A percentile compares a stretch with the other conserved stretches of the same genome.
Evolutionary conservation across 30 jellyfish, hydroid and myxozoan species (phyloP).

Genomic region (Catostylus mosaicus): DNA sequence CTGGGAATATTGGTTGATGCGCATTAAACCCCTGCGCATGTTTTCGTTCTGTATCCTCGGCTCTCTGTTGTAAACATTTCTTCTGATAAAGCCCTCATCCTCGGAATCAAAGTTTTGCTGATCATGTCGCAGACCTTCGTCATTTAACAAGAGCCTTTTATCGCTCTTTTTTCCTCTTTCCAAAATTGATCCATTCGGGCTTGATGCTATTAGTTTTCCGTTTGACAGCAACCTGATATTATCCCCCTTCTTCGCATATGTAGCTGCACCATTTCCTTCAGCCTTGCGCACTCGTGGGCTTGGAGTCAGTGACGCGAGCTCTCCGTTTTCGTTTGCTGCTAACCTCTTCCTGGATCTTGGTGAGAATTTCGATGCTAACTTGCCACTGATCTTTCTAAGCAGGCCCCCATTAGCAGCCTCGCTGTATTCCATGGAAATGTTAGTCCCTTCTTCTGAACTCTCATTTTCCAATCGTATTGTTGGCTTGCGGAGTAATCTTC

Average conservation of each 20-base stretch:
- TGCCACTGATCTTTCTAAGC: background rate
- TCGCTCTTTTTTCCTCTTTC: background rate
- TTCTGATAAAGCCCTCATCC: background rate
- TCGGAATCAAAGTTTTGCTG: background rate
- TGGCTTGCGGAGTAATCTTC: constrained; percentile 18
- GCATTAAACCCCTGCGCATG: constrained; percentile 1
- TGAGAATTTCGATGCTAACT: background rate
- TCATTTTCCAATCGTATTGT: constrained; percentile 17
- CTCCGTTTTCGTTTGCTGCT: background rate
- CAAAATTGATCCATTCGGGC: background rate
- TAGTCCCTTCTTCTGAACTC: background rate
- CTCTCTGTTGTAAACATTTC: background rate
- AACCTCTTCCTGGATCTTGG: constrained; percentile 5
- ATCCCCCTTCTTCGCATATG: background rate
- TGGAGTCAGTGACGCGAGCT: constrained; percentile 7
- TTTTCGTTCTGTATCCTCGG: background rate
- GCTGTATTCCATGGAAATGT: constrained; percentile 1
- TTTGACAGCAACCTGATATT: background rate
- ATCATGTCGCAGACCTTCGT: background rate
- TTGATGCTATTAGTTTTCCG: background rate
- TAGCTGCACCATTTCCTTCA: background rate
- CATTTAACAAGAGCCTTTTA: background rate
- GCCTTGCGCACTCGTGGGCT: background rate
- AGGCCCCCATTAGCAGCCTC: constrained; percentile 12
- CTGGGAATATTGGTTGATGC: background rate